Conservation (phyloP, 2,888 invertebrate genomes). For the Apantesis nais region DNA sequence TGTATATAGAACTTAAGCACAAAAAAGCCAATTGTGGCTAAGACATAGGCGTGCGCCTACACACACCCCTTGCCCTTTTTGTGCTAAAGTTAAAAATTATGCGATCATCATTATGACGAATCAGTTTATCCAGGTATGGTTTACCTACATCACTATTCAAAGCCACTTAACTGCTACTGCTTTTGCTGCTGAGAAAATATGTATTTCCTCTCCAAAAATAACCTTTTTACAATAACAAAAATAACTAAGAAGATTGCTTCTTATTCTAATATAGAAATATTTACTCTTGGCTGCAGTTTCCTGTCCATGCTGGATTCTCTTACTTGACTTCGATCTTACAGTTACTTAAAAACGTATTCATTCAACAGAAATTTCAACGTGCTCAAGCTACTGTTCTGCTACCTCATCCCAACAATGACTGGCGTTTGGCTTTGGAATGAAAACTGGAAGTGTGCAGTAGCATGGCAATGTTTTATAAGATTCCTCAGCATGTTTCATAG, state of each 20-base stretch:
- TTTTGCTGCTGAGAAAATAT: not conserved
- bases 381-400: conserved; percentile 89
- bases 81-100: too few species aligned
- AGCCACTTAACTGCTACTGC: not conserved
- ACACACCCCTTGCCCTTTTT: too few species aligned
- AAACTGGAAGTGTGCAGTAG: conserved; percentile 87
- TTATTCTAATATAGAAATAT: not conserved
- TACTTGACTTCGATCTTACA: not conserved
- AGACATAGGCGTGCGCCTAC: too few species aligned
- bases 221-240: too few species aligned
- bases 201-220: not conserved
- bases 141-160: not conserved
- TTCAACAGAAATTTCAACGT: conserved; percentile 87
- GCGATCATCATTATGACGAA: too few species aligned
- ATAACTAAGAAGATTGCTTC: too few species aligned
- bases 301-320: not conserved
- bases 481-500: conserved; percentile 92
- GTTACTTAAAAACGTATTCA: not conserved
- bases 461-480: conserved; percentile 90
- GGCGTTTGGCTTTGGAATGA: conserved; percentile 91
- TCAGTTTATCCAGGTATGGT: too few species aligned
- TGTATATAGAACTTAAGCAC: too few species aligned
- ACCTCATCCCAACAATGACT: conserved; percentile 89
- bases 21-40: too few species aligned
- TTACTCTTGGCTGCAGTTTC: not conserved